phyloP scores from a whole-genome alignment of 1,140 invertebrate species.

The Coptotermes formosanus region DNA sequence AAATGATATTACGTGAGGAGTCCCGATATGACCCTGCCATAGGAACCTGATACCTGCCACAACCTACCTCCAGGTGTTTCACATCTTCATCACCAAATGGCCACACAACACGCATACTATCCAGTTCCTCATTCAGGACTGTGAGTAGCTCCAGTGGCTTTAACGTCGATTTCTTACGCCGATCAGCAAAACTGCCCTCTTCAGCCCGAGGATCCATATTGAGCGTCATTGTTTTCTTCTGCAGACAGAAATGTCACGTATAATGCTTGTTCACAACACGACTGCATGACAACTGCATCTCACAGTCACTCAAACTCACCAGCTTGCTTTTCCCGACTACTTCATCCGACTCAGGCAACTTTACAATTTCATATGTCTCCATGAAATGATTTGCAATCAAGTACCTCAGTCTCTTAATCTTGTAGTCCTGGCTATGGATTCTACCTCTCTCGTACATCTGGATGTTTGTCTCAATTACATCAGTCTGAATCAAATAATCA shows the following conservation, averaged over 20 bases:
- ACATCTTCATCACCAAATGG: not conserved
- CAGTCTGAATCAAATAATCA: not conserved
- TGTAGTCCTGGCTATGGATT: not conserved
- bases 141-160: not conserved
- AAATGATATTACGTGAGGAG: not conserved
- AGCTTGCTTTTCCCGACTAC: conserved; percentile 21
- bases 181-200: not conserved
- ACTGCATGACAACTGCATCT: not conserved
- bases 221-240: not conserved
- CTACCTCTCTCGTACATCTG: not conserved
- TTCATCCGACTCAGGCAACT: conserved; percentile 15
- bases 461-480: conserved; percentile 18
- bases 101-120: not conserved
- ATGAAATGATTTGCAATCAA: conserved; percentile 23
- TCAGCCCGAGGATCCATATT: conserved; percentile 21
- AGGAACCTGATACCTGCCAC: no score
- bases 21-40: not conserved
- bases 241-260: not conserved
- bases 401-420: not conserved
- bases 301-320: not conserved
- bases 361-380: conserved; percentile 1
- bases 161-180: not conserved
- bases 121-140: not conserved
- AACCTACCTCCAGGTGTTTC: conserved; percentile 8
- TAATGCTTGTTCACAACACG: not conserved